Base-by-base conservation (phyloP, 2,113 vertebrate species). In the Aphelocoma coerulescens region DNA sequence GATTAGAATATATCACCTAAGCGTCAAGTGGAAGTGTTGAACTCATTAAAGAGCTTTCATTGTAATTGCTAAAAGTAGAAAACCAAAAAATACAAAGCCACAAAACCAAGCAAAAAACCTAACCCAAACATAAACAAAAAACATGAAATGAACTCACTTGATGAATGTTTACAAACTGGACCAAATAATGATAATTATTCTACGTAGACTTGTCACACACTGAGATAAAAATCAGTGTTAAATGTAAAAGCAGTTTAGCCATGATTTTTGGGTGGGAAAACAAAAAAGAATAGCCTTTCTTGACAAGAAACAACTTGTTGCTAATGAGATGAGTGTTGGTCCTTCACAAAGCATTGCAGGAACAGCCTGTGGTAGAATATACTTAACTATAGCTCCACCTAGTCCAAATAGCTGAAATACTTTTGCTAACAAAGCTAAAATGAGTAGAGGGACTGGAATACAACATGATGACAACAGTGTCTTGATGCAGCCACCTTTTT, bases 231-330 rank as follows among this genome's bases (percentile, higher is more conserved):
- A 95, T 89, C 68, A 52, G 30, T 48, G 85, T 77, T 81, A 63
- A 73, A 85, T 68, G 13, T 85, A 43, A 78, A 79, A 88, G 54
- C 16, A 73, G 61, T 93, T 85, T 49, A 91, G 20, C 26, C 13
- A 16, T 85, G 37, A 76, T 89, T 92, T 95, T 44, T 81, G 35
- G 19, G 33, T 48, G 14, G 1, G 16, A 13, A 30, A 62, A 58
- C 16, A 27, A 14, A 35, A 35, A 12, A 20, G 49, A 35, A 20
- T 32, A 46, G 1, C 17, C 13, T 78, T 85, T 73, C 66, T 79
- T 93, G 49, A 39, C 77, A 76, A 32, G 55, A 82, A 88, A 79
- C 87, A 94, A 49, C 77, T 88, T 96, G 82, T 83, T 85, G 54
- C 74, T 89, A 66, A 85, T 91, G 74, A 95, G 71, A 69, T 5